A percentile compares a stretch with the other conserved stretches of the same genome.
These are phyloP conservation scores for Diadophis punctatus DNA, from an alignment of 2,113 vertebrate genomes.

Conservation along the genomic window DNA sequence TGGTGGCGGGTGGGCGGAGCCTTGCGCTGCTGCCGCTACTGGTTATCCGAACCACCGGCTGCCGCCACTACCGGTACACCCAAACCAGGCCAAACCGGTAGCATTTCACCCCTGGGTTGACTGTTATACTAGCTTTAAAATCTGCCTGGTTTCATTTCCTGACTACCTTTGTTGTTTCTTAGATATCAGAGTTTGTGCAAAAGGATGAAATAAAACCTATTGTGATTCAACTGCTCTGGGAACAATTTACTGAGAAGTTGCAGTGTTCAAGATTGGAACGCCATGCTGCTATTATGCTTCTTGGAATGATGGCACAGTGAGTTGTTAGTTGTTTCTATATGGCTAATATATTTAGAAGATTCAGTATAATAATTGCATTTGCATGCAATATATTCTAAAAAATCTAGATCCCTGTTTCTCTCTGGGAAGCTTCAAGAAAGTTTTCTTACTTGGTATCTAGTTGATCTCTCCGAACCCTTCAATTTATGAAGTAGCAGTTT, in stretches of 20 bases:
- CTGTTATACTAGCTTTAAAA: neutral
- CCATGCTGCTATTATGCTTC: slow-evolving; percentile 81
- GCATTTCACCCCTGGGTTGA: neutral
- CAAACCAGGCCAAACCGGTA: no score
- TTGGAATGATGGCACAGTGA: slow-evolving; percentile 93
- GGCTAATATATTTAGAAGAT: neutral
- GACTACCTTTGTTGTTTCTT: slow-evolving; percentile 22
- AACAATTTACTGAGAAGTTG: slow-evolving; percentile 80
- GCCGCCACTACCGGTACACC: no score
- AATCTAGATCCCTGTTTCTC: neutral
- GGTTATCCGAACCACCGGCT: no score
- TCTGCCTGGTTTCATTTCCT: neutral
- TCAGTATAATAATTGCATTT: no score
- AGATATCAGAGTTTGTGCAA: slow-evolving; percentile 91
- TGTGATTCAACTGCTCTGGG: slow-evolving; percentile 90
- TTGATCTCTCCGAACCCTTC: neutral
- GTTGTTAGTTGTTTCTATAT: slow-evolving; percentile 11
- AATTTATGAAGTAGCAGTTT: neutral
- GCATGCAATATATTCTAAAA: neutral
- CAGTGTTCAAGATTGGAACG: slow-evolving; percentile 73
- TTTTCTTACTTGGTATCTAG: neutral
- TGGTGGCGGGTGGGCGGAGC: no score
- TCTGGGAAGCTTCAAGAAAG: no score
- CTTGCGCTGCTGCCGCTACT: no score
- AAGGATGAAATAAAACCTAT: slow-evolving; percentile 78